These are phyloP conservation scores for Artibeus jamaicensis DNA, from an alignment of 2,797 vertebrate genomes.

Conservation along the genomic window DNA sequence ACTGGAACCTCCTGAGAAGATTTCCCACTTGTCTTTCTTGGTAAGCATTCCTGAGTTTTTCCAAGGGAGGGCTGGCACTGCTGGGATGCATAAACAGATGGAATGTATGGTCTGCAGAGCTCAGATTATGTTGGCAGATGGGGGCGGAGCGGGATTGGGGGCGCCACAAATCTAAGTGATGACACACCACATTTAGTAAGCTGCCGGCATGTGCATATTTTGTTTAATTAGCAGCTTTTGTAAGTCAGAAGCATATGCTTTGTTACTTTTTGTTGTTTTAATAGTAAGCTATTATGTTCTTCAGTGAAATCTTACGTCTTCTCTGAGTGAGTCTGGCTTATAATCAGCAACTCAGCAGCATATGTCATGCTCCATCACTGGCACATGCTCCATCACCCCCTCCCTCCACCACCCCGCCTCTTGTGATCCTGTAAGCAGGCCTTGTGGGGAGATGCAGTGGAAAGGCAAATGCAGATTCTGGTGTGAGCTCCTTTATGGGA, in stretches of 20 bases:
- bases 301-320: conserved; percentile 77
- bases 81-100: conserved; percentile 78
- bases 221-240: conserved; percentile 81
- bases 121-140: conserved; percentile 30
- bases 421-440: background rate
- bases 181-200: conserved; percentile 79
- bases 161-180: conserved; percentile 77
- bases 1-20: background rate
- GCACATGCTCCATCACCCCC: background rate
- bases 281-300: conserved; percentile 73
- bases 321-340: conserved; percentile 33
- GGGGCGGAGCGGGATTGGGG: conserved; percentile 28
- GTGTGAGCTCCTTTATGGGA: background rate
- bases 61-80: conserved; percentile 65
- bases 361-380: background rate
- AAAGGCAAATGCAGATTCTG: background rate
- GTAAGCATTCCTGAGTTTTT: conserved; percentile 66
- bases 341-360: conserved; percentile 33
- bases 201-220: conserved; percentile 77
- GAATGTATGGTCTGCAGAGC: conserved; percentile 47
- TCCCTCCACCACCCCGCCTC: background rate
- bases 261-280: conserved; percentile 78
- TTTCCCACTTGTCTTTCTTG: conserved; percentile 50
- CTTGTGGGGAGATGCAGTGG: background rate
- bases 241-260: conserved; percentile 82